Percentiles rank a stretch among this genome's conserved stretches.
Evolutionary conservation across 2,113 vertebrate species (phyloP).

Genomic region (Raja brachyura): DNA sequence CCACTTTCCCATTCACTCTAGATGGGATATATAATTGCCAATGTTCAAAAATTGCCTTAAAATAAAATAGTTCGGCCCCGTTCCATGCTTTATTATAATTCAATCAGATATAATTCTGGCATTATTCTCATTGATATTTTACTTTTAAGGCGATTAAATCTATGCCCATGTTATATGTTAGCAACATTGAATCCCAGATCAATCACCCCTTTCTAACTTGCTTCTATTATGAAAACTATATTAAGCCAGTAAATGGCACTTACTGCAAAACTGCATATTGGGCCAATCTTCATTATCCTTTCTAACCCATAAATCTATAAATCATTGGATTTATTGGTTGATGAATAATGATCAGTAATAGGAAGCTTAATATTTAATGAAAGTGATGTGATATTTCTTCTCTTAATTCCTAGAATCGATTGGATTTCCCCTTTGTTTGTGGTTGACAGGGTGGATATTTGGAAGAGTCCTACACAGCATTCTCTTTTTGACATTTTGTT

Average conservation of each 20-base stretch:
- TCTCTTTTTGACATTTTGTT: background rate
- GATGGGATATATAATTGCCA: background rate
- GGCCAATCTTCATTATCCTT: background rate
- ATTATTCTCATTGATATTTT: background rate
- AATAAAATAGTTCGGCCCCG: background rate
- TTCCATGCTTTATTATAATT: background rate
- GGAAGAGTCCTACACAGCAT: background rate
- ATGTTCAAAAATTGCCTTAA: background rate
- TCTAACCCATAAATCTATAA: background rate
- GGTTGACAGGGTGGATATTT: background rate
- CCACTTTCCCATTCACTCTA: too few relatives aligned
- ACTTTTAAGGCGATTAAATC: background rate
- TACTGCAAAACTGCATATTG: background rate
- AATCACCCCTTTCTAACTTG: background rate
- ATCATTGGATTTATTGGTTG: background rate
- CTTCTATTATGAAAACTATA: background rate
- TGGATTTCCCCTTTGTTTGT: background rate
- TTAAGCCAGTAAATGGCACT: background rate
- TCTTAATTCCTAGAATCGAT: background rate
- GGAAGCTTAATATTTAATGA: background rate
- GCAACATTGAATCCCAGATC: background rate
- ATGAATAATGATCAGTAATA: background rate
- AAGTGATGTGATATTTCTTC: background rate
- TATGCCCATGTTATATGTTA: background rate
- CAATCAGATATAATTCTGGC: background rate